Base-by-base conservation (phyloP, 2,888 invertebrate species). In the Orthonychiurus folsomi region DNA sequence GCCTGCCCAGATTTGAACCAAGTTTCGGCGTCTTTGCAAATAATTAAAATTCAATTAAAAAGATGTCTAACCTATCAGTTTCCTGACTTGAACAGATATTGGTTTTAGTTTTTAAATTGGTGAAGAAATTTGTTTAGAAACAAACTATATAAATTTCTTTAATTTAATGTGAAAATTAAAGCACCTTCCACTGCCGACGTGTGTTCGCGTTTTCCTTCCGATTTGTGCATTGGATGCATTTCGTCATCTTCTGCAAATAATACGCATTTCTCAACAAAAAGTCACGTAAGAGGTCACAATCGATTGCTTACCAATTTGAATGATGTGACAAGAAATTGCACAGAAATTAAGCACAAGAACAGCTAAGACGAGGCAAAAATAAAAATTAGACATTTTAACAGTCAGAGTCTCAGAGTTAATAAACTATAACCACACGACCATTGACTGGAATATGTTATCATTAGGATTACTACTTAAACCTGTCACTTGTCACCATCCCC, bases 1-100 rank as follows among this genome's bases (percentile, higher is more conserved):
- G 5, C 52, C n/a, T 52, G 52, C 12, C 12, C 52, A n/a, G 52
- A 52, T 3, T 52, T 52, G 52, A 52, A 52, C 52, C 52, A 52
- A 23, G 20, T 9, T 52, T n/a, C 23, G n/a, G 52, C 20, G n/a
- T 52, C 48, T 48, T n/a, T n/a, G n/a, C n/a, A n/a, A n/a, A n/a
- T n/a, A n/a, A n/a, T n/a, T n/a, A n/a, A n/a, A n/a, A n/a, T n/a
- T n/a, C n/a, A n/a, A n/a, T n/a, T n/a, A n/a, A n/a, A n/a, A n/a
- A n/a, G n/a, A n/a, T n/a, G n/a, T n/a, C n/a, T n/a, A n/a, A n/a
- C n/a, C 37, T 37, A 37, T 37, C 37, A 37, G 15, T 37, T 37
- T 15, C 5, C 15, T 37, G 5, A 37, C 37, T 15, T 9, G 37
- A 37, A 37, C 5, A 15, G 37, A n/a, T n/a, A n/a, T n/a, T n/a